Evolutionary conservation across 2,888 invertebrate species (phyloP), one percentile per base, ranked within the genome.

Genomic region (Pomacea canaliculata): DNA sequence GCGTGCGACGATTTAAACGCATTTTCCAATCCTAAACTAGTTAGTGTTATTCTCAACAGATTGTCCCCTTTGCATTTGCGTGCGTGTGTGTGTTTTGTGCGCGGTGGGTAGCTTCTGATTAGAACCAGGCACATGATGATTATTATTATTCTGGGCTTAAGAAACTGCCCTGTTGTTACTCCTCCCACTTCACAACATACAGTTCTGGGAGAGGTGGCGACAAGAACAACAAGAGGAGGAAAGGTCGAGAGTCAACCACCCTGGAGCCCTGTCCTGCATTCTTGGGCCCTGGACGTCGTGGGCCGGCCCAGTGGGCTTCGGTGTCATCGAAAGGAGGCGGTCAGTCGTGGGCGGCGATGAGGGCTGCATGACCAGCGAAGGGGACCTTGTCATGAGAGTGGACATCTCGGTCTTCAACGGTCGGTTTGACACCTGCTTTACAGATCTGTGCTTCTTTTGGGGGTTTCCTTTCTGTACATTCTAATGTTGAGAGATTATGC

Each of bases 361-460:
- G 66, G 48, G 23, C 51, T 27, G 65, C 66, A n/a, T 49, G 67
- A 23, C 66, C 67, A n/a, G 49, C n/a, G 73, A 73, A 27, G 56
- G 51, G 46, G 66, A 66, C 73, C 51, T 73, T 62, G 65, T 73
- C 9, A 69, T 73, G 70, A 67, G 69, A 10, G 65, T 77, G 59
- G 77, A 77, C 46, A 48, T 77, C 7, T 49, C 60, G 7, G 69
- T 63, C 51, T 76, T 60, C 62, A 62, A 37, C 12, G 70, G 75
- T 75, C 18, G 46, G 74, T 60, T 48, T 56, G 51, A 13, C 16
- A 13, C 51, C 16, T 10, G 51, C 2, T 8, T 23, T 37, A 37
- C 37, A 5, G 37, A 37, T 37, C 5, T 37, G 37, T 37, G 37
- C 16, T 66, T 46, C n/a, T 46, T 46, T 66, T 27, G 66, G 5